A percentile compares a stretch with the other conserved stretches of the same genome.
phyloP scores from a whole-genome alignment of 2,113 vertebrate species.

The Poecile atricapillus region DNA sequence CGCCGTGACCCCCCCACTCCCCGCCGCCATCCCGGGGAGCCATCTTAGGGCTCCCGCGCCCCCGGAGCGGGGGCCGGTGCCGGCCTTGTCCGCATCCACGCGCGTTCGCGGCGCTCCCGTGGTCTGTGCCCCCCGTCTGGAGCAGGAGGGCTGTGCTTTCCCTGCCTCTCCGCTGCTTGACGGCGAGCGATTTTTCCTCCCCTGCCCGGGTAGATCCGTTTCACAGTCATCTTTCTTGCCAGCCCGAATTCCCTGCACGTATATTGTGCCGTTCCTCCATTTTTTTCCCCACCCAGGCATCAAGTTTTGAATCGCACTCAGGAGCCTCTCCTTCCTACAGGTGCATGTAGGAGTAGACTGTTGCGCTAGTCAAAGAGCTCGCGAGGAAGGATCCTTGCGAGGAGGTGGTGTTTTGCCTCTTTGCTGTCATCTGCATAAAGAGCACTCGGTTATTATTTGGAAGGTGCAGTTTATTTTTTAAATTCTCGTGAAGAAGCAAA shows the following conservation, averaged over 20 bases:
- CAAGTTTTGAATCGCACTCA: constrained; percentile 30
- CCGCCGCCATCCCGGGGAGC: constrained; percentile 30
- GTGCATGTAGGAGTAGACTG: constrained; percentile 29
- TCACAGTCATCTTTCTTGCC: neutral
- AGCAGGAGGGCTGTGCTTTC: neutral
- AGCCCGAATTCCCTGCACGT: neutral
- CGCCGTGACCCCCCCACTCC: neutral
- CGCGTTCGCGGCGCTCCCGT: neutral
- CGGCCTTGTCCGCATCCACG: neutral
- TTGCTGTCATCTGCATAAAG: neutral
- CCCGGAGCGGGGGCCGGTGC: neutral
- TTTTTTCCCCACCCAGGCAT: neutral
- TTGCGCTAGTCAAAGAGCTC: constrained; percentile 15
- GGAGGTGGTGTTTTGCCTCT: neutral
- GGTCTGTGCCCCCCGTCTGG: neutral
- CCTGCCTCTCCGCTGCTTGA: neutral
- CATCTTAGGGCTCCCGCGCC: constrained; percentile 28
- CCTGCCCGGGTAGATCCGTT: neutral
- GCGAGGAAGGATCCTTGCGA: neutral
- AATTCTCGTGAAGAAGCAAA: neutral
- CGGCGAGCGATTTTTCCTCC: neutral
- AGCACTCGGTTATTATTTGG: neutral
- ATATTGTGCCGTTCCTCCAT: neutral
- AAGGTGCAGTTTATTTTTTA: neutral
- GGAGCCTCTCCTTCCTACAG: constrained; percentile 43